Conservation (phyloP, 2,888 invertebrate species). For the Netelia fuscicornis region DNA sequence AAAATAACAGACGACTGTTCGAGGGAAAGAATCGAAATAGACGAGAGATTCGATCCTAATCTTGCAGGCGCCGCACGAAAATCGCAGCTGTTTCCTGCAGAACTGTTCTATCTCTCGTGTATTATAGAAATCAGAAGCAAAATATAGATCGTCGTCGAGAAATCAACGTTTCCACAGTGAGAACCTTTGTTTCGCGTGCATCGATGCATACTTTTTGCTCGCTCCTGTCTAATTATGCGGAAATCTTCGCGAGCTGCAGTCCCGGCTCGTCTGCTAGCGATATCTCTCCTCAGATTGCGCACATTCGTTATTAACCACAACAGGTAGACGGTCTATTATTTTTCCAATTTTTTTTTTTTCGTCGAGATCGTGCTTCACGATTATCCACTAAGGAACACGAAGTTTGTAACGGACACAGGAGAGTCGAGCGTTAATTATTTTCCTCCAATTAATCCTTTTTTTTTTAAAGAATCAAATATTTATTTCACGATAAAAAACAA, state of each 20-base stretch:
- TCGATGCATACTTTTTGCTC: constrained; percentile 56
- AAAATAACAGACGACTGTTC: not conserved
- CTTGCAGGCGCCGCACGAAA: constrained; percentile 59
- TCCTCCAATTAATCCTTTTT: not conserved
- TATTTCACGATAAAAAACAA: no score
- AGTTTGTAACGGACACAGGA: not conserved
- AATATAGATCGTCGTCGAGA: constrained; percentile 6
- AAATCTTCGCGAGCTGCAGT: constrained; percentile 52
- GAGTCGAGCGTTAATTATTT: not conserved
- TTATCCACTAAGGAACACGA: not conserved
- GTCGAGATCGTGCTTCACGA: not conserved
- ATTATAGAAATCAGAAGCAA: constrained; percentile 35
- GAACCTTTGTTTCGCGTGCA: constrained; percentile 65
- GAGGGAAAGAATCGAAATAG: constrained; percentile 10
- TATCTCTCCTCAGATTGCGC: constrained; percentile 30
- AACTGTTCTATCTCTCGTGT: constrained; percentile 6
- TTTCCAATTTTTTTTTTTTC: not conserved
- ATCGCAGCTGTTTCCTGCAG: constrained; percentile 67
- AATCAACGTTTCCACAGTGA: constrained; percentile 39
- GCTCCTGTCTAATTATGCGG: constrained; percentile 62
- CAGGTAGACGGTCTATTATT: constrained; percentile 1
- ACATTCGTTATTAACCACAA: constrained; percentile 18
- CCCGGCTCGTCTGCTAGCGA: constrained; percentile 27
- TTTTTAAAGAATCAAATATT: no score
- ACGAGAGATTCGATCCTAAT: constrained; percentile 48